Conservation (phyloP, 1,140 invertebrate species). For the Atta cephalotes region DNA sequence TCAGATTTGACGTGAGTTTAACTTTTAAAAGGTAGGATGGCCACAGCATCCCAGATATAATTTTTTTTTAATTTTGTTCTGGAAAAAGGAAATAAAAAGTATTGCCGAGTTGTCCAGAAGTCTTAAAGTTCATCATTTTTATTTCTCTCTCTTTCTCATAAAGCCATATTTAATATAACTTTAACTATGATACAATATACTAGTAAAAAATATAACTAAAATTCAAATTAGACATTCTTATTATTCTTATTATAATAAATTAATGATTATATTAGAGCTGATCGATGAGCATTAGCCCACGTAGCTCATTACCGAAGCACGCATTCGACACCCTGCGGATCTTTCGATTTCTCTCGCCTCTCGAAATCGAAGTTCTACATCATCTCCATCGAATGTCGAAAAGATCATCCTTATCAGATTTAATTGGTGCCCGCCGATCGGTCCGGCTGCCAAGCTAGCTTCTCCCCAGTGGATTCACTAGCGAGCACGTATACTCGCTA, state of each 20-base stretch:
- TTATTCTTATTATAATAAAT: neutral
- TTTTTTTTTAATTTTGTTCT: too few species aligned
- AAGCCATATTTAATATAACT: too few species aligned
- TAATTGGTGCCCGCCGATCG: conserved; percentile 70
- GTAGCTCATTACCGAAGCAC: conserved; percentile 23
- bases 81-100: too few species aligned
- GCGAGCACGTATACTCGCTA: conserved; percentile 77
- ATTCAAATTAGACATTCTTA: neutral
- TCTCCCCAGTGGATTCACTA: conserved; percentile 50
- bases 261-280: neutral
- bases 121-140: too few species aligned
- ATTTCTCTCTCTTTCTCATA: too few species aligned
- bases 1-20: neutral
- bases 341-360: conserved; percentile 34
- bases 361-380: conserved; percentile 27
- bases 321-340: conserved; percentile 29
- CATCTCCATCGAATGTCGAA: conserved; percentile 68
- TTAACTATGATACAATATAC: neutral
- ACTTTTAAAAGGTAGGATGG: too few species aligned
- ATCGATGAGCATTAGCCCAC: neutral
- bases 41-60: too few species aligned
- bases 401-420: conserved; percentile 68
- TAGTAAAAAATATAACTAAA: too few species aligned
- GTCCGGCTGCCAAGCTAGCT: conserved; percentile 16
- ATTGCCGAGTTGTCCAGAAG: too few species aligned